These are phyloP conservation scores for Drosophila ohnishii DNA, from an alignment of 1,140 invertebrate genomes.

Conservation along the genomic window DNA sequence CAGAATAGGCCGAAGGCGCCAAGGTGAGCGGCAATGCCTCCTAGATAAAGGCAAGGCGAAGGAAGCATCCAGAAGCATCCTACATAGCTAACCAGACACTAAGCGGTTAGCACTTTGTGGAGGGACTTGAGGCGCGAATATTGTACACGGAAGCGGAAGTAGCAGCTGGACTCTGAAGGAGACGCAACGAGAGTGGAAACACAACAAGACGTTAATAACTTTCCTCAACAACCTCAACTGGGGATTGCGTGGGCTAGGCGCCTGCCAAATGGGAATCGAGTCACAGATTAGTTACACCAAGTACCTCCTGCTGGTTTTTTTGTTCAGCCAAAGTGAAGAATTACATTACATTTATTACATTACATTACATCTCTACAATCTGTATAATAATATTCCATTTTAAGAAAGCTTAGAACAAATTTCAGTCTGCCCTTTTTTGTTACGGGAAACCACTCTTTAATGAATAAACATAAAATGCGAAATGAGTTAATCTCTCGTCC, in stretches of 20 bases:
- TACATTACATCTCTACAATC: too few species aligned
- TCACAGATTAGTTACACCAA: conserved; percentile 19
- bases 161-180: conserved; percentile 1
- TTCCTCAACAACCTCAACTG: neutral
- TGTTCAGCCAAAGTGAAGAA: conserved; percentile 7
- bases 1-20: conserved; percentile 24
- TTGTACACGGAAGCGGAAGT: conserved; percentile 32
- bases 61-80: conserved; percentile 26
- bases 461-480: too few species aligned
- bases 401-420: too few species aligned
- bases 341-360: too few species aligned
- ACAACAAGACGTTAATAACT: conserved; percentile 41
- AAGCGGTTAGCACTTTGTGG: conserved; percentile 25
- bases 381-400: too few species aligned
- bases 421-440: too few species aligned
- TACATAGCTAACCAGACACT: conserved; percentile 56
- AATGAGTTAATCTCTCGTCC: too few species aligned
- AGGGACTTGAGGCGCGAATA: conserved; percentile 23
- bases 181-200: conserved; percentile 5
- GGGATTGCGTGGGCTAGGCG: neutral
- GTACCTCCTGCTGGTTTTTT: neutral
- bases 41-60: conserved; percentile 44
- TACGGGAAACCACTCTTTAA: too few species aligned
- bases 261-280: neutral
- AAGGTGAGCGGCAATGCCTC: neutral